Conservation (phyloP, 2,113 vertebrate genomes). For the Scalopus aquaticus region DNA sequence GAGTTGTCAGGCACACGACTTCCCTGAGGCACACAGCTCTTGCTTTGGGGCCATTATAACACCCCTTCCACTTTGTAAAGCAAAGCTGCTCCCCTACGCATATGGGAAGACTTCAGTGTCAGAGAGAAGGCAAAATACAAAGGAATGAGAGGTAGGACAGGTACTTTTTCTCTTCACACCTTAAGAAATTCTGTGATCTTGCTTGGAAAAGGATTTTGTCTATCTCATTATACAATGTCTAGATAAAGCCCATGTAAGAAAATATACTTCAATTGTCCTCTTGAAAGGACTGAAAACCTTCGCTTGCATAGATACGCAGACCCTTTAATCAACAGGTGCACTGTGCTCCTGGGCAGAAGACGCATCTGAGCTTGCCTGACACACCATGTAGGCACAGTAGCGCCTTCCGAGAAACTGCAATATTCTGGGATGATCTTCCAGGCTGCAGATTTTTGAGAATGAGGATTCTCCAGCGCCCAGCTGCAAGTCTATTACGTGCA, state of each 20-base stretch:
- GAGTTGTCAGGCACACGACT: no score
- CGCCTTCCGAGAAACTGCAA: not conserved
- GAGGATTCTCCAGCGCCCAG: not conserved
- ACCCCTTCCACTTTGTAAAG: not conserved
- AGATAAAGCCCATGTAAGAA: not conserved
- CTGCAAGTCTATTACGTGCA: not conserved
- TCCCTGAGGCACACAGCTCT: not conserved
- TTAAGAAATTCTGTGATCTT: not conserved
- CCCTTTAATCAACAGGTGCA: not conserved
- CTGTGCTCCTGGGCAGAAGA: not conserved
- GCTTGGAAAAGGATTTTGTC: not conserved
- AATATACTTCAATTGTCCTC: not conserved
- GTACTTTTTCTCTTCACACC: not conserved
- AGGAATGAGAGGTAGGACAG: accelerated
- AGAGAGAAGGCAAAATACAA: accelerated
- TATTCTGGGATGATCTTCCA: not conserved
- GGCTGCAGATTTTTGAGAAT: not conserved
- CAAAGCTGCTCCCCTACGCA: not conserved
- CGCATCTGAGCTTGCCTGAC: not conserved
- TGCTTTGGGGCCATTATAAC: not conserved
- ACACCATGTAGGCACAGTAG: not conserved
- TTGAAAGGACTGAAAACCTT: not conserved
- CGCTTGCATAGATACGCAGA: not conserved
- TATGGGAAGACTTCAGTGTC: not conserved
- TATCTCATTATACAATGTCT: not conserved